Evolutionary conservation across 1,140 invertebrate genomes (phyloP).

Genomic region (Drosophila fuyamai): DNA sequence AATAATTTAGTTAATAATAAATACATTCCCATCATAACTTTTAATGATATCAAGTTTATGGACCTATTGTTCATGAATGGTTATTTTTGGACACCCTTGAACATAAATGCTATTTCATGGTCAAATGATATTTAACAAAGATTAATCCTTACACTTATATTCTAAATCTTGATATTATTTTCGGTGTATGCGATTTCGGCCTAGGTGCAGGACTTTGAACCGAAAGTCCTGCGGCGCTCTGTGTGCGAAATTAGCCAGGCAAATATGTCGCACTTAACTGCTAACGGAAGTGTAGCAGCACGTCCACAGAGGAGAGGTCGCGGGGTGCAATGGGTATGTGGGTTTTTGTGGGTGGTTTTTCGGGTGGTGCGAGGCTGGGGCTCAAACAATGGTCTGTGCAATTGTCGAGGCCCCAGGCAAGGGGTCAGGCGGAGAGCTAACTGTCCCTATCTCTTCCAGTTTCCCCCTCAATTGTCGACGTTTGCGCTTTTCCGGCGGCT

Average conservation of each 20-base stretch:
- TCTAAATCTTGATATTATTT: neutral
- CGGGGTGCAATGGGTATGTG: neutral
- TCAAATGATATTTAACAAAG: too few species aligned
- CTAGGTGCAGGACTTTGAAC: slow-evolving; percentile 54
- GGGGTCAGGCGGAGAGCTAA: slow-evolving; percentile 28
- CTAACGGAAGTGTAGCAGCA: slow-evolving; percentile 61
- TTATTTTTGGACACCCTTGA: too few species aligned
- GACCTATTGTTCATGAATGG: too few species aligned
- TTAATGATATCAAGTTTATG: too few species aligned
- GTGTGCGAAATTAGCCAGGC: slow-evolving; percentile 73
- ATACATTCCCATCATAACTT: too few species aligned
- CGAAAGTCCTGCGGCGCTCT: slow-evolving; percentile 59
- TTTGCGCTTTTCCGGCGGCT: slow-evolving; percentile 63
- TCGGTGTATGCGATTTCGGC: slow-evolving; percentile 3
- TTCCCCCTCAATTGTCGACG: slow-evolving; percentile 66
- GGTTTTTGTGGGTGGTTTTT: neutral
- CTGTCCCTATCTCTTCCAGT: slow-evolving; percentile 26
- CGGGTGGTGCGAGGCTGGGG: slow-evolving; percentile 20
- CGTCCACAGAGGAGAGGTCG: slow-evolving; percentile 29
- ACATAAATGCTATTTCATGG: too few species aligned
- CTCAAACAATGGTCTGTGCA: slow-evolving; percentile 55
- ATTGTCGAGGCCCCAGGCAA: slow-evolving; percentile 57
- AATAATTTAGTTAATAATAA: too few species aligned
- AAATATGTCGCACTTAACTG: slow-evolving; percentile 82
- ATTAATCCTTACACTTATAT: too few species aligned